Evolutionary conservation across 2,888 invertebrate genomes (phyloP).

Genomic region (Agrochola litura): DNA sequence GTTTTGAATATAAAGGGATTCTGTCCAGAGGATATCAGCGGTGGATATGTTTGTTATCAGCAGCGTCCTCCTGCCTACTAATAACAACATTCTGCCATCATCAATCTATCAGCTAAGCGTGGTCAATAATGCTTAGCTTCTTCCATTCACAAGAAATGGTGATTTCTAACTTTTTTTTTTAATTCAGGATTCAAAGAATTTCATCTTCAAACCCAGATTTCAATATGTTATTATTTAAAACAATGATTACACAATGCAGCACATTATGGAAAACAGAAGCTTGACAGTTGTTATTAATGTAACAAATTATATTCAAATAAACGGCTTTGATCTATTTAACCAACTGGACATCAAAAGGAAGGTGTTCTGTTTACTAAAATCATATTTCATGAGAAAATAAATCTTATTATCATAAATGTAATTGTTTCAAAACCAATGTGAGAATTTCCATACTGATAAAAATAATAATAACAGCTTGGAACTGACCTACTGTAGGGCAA

Average conservation of each 20-base stretch:
- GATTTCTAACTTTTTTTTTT: neutral
- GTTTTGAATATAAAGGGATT: no score
- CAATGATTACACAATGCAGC: slow-evolving; percentile 1
- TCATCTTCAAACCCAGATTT: neutral
- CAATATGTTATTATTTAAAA: neutral
- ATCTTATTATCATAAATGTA: slow-evolving; percentile 22
- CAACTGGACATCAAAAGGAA: slow-evolving; percentile 29
- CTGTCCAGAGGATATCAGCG: no score
- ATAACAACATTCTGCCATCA: no score
- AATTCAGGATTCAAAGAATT: no score
- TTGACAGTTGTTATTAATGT: neutral
- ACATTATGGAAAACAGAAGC: slow-evolving; percentile 10
- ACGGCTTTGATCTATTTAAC: slow-evolving; percentile 47
- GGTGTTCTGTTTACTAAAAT: slow-evolving; percentile 16
- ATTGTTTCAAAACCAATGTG: slow-evolving; percentile 18
- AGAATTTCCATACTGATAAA: neutral
- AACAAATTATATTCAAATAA: slow-evolving; percentile 5
- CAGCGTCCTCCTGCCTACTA: no score
- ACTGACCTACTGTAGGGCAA: no score
- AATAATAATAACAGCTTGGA: no score
- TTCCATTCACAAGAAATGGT: no score
- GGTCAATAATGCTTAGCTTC: no score
- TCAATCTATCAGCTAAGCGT: no score
- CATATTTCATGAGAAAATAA: slow-evolving; percentile 40
- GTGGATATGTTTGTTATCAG: no score